Conservation (phyloP, 2,113 vertebrate genomes). For the Podarcis muralis region DNA sequence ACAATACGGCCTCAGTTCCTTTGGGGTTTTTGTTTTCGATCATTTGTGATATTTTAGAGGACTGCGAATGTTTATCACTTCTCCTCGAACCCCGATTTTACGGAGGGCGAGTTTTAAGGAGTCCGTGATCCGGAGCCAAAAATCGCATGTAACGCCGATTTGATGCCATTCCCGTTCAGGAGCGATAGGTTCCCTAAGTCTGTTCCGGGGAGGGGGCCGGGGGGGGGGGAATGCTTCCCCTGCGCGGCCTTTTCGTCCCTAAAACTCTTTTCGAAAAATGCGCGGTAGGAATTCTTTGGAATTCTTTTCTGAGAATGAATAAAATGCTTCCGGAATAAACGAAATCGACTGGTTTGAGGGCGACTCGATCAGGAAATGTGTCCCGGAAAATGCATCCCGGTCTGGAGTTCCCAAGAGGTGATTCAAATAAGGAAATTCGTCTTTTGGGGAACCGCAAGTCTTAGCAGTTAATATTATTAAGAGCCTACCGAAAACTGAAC, state of each 20-base stretch:
- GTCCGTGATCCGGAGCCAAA: neutral
- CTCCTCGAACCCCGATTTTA: neutral
- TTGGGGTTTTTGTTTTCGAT: neutral
- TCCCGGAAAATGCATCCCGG: neutral
- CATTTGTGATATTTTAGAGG: no score
- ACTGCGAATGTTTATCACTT: neutral
- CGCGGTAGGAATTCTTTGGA: neutral
- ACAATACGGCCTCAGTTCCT: neutral
- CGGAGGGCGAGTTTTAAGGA: neutral
- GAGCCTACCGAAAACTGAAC: no score
- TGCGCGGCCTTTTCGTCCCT: neutral
- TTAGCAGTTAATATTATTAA: neutral
- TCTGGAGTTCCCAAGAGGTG: neutral
- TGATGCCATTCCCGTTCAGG: neutral
- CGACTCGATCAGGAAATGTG: neutral
- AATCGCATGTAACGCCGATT: neutral
- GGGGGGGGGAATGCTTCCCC: neutral
- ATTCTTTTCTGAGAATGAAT: neutral
- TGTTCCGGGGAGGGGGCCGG: neutral
- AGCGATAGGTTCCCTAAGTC: neutral
- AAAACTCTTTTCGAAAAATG: neutral
- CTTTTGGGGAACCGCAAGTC: neutral
- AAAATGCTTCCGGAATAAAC: neutral
- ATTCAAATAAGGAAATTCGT: rapidly evolving
- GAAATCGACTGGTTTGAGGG: no score